Percentiles rank a stretch among this genome's conserved stretches.
Conservation (phyloP, 2,888 invertebrate genomes). For the Thera britannica region DNA sequence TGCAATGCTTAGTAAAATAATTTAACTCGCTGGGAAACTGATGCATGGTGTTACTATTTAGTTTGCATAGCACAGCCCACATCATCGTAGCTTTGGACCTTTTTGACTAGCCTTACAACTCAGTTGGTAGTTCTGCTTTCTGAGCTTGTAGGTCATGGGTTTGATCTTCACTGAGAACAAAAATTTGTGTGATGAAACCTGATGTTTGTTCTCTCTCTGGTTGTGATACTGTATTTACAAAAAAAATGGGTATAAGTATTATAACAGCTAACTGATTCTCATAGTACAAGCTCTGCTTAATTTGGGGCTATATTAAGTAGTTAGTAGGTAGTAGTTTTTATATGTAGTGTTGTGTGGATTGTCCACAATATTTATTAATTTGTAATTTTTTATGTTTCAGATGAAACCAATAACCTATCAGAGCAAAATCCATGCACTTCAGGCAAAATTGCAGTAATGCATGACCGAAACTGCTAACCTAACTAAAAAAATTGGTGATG, state of each 20-base stretch:
- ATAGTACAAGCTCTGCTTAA: no score
- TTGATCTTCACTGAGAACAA: no score
- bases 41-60: background rate
- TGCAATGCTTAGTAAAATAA: background rate
- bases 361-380: background rate
- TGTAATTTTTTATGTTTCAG: constrained; percentile 62
- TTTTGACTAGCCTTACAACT: background rate
- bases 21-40: background rate
- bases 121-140: background rate
- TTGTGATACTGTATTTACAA: no score
- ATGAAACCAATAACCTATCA: constrained; percentile 50
- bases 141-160: no score
- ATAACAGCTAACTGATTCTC: no score
- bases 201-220: no score
- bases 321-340: no score
- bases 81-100: background rate
- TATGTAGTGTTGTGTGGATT: no score
- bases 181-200: no score
- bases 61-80: background rate
- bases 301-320: no score
- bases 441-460: constrained; percentile 52
- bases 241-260: no score
- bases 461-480: constrained; percentile 48
- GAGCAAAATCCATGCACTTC: constrained; percentile 75
- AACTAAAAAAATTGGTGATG: constrained; percentile 44